Conservation (phyloP, 1,140 invertebrate species). For the Elysia chlorotica region DNA sequence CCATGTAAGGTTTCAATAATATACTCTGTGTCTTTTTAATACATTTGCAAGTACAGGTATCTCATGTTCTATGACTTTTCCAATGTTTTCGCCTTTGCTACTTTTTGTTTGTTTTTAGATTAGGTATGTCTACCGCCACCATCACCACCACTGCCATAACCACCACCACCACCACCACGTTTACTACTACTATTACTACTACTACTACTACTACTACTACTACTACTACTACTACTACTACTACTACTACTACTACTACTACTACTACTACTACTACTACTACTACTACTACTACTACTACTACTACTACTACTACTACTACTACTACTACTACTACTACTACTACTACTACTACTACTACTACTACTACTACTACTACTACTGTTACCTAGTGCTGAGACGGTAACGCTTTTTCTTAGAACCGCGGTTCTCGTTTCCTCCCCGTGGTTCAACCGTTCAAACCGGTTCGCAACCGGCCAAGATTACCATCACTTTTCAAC, state of each 20-base stretch:
- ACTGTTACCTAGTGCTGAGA: not conserved
- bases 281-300: not conserved
- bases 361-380: slow-evolving; percentile 22
- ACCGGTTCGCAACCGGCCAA: no score
- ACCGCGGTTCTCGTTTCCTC: no score
- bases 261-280: not conserved
- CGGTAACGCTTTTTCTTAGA: no score
- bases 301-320: slow-evolving; percentile 13
- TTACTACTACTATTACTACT: not conserved
- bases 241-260: not conserved
- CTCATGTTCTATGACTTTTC: no score
- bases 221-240: not conserved
- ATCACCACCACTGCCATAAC: not conserved
- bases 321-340: slow-evolving; percentile 16
- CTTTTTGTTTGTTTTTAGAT: no score
- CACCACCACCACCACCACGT: not conserved
- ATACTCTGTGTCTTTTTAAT: no score
- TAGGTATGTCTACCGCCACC: no score
- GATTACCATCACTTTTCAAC: no score
- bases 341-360: slow-evolving; percentile 19
- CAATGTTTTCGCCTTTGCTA: no score
- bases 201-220: not conserved
- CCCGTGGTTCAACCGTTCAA: no score
- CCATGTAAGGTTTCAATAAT: no score
- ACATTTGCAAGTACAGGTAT: no score